Evolutionary conservation across 1,140 invertebrate species (phyloP).

Genomic region (Cydia fagiglandana): DNA sequence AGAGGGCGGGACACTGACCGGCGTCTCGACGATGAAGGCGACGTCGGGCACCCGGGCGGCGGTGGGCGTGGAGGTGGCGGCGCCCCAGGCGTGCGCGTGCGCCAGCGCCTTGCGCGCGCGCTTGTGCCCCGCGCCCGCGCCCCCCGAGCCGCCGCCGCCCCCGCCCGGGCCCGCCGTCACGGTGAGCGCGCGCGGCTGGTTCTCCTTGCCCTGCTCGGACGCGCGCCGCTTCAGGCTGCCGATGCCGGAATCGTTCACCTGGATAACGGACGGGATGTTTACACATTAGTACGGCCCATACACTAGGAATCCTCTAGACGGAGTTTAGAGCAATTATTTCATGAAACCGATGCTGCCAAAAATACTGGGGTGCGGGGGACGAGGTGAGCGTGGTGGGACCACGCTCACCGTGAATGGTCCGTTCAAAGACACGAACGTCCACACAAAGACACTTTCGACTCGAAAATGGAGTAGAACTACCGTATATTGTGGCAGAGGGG

Average conservation of each 20-base stretch:
- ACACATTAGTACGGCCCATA: neutral
- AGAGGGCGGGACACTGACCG: constrained; percentile 34
- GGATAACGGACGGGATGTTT: constrained; percentile 20
- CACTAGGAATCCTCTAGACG: no score
- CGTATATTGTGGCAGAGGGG: no score
- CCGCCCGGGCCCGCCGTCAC: constrained; percentile 76
- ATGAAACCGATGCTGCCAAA: no score
- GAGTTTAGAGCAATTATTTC: no score
- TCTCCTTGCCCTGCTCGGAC: constrained; percentile 74
- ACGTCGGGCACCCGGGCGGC: constrained; percentile 79
- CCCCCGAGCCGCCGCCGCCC: constrained; percentile 85
- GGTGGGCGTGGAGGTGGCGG: constrained; percentile 78
- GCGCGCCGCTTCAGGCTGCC: constrained; percentile 80
- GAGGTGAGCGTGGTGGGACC: no score
- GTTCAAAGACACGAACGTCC: no score
- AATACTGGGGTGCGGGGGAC: no score
- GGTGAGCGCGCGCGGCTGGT: constrained; percentile 46
- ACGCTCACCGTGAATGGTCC: no score
- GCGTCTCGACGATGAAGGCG: constrained; percentile 82
- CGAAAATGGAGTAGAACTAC: no score
- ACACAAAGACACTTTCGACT: no score
- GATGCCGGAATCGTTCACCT: constrained; percentile 72
- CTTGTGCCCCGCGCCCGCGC: constrained; percentile 75
- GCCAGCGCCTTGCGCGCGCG: constrained; percentile 88
- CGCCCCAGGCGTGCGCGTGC: constrained; percentile 84